Evolutionary conservation across 2,888 invertebrate genomes (phyloP), one percentile per base, ranked within the genome.

Genomic region (Lacanobia oleracea): DNA sequence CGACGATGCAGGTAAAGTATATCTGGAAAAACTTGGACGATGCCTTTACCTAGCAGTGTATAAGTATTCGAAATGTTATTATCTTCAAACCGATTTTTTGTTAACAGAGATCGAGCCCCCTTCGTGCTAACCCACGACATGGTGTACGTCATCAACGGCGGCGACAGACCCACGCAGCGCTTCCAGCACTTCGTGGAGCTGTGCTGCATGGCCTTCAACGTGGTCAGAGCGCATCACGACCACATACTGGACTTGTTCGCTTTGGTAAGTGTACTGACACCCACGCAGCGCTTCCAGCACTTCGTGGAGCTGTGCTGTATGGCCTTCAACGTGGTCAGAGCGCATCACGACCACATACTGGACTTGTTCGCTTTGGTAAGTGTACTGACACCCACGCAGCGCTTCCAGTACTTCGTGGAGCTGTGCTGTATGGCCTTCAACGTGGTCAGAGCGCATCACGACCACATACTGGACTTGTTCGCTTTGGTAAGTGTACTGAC

Each of bases 91-190:
- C 6, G 16, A 45, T 48, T 48, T 48, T 7, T 18, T 18, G 48
- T 60, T 2, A 56, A 4, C 92, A 98, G 99, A 88, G 99, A 99
- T 94, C 98, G 99, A 18, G 98, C 99, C 0, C 99, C 99, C 0
- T 99, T 99, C 96, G 99, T 99, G 1, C 94, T 99, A 70, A 99
- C 99, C 0, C 98, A 99, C 43, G 99, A 99, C 92, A 99, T 99
- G 99, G 99, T 98, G 8, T 99, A 99, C 94, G 99, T 99, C n/a
- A 99, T 99, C 88, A 99, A 99, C 93, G 99, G 99, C 65, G 99
- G 99, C 3, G 99, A 99, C 91, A 97, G 98, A 84, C 98, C 98
- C 51, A 98, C 99, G 10, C 98, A 98, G 78, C 97, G 98, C 84
- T 99, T 99, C 93, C 99, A 99, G 93, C 98, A 98, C 91, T 99